Evolutionary conservation across 2,797 vertebrate species (phyloP), one percentile per base, ranked within the genome.

Genomic region (Tiaroga cobitis): DNA sequence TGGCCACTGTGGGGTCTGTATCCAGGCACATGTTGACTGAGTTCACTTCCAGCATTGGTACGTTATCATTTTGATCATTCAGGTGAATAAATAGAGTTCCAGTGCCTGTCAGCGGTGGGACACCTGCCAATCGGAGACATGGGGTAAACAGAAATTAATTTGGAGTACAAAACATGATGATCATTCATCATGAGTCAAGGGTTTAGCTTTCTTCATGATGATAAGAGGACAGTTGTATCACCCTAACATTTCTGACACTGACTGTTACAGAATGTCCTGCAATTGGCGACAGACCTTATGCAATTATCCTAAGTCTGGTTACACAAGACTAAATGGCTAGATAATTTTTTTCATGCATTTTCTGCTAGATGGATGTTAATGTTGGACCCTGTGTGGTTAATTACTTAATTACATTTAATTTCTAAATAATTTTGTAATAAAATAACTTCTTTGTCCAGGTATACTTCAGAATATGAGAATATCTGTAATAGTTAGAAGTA

Each of bases 51-150:
- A 93, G 32, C 1, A 39, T 46, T 3, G 92, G 92, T 1, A 69
- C 5, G 2, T 92, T 92, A 81, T 93, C 92, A 84, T 93, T 93
- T 43, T 88, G 32, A 79, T 93, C 92, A n/a, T 82, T 84, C 21
- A 93, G 49, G 3, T 90, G 79, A 76, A 93, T 89, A 15, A 88
- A 21, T 19, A 93, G 37, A 1, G 85, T 91, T 34, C 86, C 89
- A 4, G 90, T 91, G 1, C 90, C 89, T 0, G 92, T 93, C 89
- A 90, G 49, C 5, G 90, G 84, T 29, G 94, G 95, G 6, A 63
- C 3, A 29, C 93, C 95, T 96, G 87, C 24, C 37, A 43, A 49
- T 61, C 29, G 54, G 18, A 83, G 1, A 43, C 32, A 61, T 5
- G 4, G 32, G 2, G n/a, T 3, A 65, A 21, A 43, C 15, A 67